phyloP scores from a whole-genome alignment of 2,797 vertebrate genomes.

The Gymnocypris eckloni region DNA sequence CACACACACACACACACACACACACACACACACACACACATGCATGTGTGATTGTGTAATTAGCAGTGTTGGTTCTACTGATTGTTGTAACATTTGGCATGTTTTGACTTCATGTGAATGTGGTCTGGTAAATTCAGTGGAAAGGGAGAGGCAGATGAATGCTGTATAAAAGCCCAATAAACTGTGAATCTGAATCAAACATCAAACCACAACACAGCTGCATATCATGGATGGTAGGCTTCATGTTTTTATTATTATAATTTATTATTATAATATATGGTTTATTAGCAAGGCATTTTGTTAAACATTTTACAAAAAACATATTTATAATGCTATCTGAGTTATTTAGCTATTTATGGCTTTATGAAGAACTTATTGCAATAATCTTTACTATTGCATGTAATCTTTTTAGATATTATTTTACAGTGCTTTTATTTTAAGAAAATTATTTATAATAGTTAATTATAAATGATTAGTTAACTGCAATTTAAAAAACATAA shows the following conservation, averaged over 20 bases:
- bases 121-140: background rate
- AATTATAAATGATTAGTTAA: background rate
- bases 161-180: constrained; percentile 59
- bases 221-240: constrained; percentile 73
- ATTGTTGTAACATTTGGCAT: background rate
- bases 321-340: too few relatives aligned
- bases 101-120: background rate
- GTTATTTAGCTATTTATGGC: background rate
- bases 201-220: constrained; percentile 27
- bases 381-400: background rate
- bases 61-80: background rate
- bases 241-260: background rate
- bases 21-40: too few relatives aligned
- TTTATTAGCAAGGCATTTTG: too few relatives aligned
- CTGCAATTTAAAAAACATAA: background rate
- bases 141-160: constrained; percentile 58
- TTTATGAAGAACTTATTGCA: background rate
- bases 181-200: background rate
- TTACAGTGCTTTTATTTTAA: background rate
- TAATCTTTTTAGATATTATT: background rate
- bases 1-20: too few relatives aligned
- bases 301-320: too few relatives aligned
- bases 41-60: background rate
- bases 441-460: too few relatives aligned
- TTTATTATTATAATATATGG: background rate